Evolutionary conservation across 2,797 vertebrate genomes (phyloP), one percentile per base, ranked within the genome.

Genomic region (Apogon talboti): DNA sequence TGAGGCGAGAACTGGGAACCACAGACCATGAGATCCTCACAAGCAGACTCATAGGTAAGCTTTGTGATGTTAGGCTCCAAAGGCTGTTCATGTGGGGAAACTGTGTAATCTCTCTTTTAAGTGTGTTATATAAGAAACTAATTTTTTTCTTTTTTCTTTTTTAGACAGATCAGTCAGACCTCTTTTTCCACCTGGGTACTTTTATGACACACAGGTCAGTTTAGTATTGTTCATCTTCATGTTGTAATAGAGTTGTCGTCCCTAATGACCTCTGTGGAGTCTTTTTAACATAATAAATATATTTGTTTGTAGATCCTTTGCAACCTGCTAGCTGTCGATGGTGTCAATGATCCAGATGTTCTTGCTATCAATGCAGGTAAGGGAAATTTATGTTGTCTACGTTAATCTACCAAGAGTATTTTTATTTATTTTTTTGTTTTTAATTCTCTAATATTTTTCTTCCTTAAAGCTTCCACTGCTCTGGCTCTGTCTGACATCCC

Each of bases 321-420:
- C 92, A 99, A 99, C 91, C 93, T 99, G 83, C 92, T 99, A 66
- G 97, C 98, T 67, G 98, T 97, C 54, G 98, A 99, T 88, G 96
- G 96, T 21, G 71, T 95, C 78, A 96, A 99, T 90, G 93, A 97
- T 86, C 98, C 98, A 70, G 98, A 98, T 80, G 79, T 99, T 60
- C 87, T 98, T 68, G 97, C 98, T 78, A 96, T 99, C 80, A 99
- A 99, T 84, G 98, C 96, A 94, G 98, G 98, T 99, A 88, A 91
- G 89, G 56, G 12, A 2, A 19, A 46, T 40, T 16, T 46, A 11
- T 76, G 1, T 0, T 3, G 1, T 7, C 0, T 0, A 2, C 3
- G 44, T 18, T 16, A 11, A 64, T 76, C 62, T 33, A n/a, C n/a
- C 9, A 65, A 48, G 0, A 58, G 1, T 2, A 8, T n/a, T 10